Percentiles rank a stretch among this genome's conserved stretches.
phyloP scores from a whole-genome alignment of 2,113 vertebrate species.

The Bubo bubo region DNA sequence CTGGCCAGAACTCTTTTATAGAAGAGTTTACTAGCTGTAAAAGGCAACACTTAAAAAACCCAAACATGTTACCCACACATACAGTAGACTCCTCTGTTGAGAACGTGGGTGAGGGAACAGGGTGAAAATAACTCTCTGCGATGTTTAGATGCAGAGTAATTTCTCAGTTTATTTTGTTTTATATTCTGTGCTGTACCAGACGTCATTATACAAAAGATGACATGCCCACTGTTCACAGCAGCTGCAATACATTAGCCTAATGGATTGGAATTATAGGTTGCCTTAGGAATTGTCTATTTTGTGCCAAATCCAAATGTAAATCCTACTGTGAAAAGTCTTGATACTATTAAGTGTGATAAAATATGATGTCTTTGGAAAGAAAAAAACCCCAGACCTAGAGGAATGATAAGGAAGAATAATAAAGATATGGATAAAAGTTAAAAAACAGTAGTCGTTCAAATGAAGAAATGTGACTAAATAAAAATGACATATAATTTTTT shows the following conservation, averaged over 20 bases:
- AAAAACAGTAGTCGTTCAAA: neutral
- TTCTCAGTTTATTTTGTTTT: slow-evolving; percentile 65
- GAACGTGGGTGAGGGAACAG: neutral
- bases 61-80: neutral
- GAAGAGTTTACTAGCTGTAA: neutral
- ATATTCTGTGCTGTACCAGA: slow-evolving; percentile 24
- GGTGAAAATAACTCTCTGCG: neutral
- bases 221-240: slow-evolving; percentile 64
- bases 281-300: slow-evolving; percentile 61
- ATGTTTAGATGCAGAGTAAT: neutral
- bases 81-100: neutral
- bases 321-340: slow-evolving; percentile 59
- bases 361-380: slow-evolving; percentile 27
- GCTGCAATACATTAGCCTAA: slow-evolving; percentile 74
- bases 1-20: neutral
- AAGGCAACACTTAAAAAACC: neutral
- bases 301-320: slow-evolving; percentile 64
- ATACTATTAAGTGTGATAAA: slow-evolving; percentile 62
- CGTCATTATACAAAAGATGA: slow-evolving; percentile 57
- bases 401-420: neutral
- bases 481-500: neutral
- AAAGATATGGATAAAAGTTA: neutral
- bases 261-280: slow-evolving; percentile 72
- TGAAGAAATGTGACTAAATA: neutral
- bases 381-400: neutral